These are phyloP conservation scores for Drosophila azteca DNA, from an alignment of 1,140 invertebrate genomes.

Conservation along the genomic window DNA sequence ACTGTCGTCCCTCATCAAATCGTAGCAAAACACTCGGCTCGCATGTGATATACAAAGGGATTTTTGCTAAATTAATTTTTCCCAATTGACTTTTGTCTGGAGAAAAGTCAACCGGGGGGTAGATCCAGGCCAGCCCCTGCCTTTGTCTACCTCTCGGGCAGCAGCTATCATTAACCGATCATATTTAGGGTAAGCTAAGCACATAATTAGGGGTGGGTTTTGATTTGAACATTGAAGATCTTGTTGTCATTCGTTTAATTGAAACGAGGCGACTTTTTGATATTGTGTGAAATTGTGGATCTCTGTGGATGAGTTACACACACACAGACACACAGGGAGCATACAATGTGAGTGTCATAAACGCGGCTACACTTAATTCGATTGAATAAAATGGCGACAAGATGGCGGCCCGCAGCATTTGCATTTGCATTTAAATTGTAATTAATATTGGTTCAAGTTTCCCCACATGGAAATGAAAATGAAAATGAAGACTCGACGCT, in stretches of 20 bases:
- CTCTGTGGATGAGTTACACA: slow-evolving; percentile 4
- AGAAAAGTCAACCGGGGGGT: slow-evolving; percentile 66
- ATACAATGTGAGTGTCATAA: slow-evolving; percentile 38
- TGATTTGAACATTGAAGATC: slow-evolving; percentile 35
- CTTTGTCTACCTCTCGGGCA: slow-evolving; percentile 11
- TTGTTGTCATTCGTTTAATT: slow-evolving; percentile 46
- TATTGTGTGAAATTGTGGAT: slow-evolving; percentile 57
- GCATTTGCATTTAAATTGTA: slow-evolving; percentile 69
- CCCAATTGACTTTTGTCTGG: slow-evolving; percentile 74
- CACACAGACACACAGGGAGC: neutral
- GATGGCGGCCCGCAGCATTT: slow-evolving; percentile 50
- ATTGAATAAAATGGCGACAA: slow-evolving; percentile 40
- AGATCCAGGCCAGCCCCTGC: slow-evolving; percentile 37
- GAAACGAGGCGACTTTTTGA: slow-evolving; percentile 50
- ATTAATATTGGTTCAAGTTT: slow-evolving; percentile 58
- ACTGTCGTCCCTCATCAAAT: slow-evolving; percentile 83
- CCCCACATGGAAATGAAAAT: slow-evolving; percentile 54
- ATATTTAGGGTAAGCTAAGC: slow-evolving; percentile 74
- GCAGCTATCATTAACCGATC: slow-evolving; percentile 78
- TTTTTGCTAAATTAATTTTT: slow-evolving; percentile 80
- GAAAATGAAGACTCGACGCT: slow-evolving; percentile 67
- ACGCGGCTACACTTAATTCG: slow-evolving; percentile 55
- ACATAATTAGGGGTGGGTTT: slow-evolving; percentile 77
- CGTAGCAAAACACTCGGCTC: slow-evolving; percentile 75
- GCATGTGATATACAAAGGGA: slow-evolving; percentile 61